These are phyloP conservation scores for Brachypteracias leptosomus DNA, from an alignment of 2,113 vertebrate genomes.

Conservation along the genomic window DNA sequence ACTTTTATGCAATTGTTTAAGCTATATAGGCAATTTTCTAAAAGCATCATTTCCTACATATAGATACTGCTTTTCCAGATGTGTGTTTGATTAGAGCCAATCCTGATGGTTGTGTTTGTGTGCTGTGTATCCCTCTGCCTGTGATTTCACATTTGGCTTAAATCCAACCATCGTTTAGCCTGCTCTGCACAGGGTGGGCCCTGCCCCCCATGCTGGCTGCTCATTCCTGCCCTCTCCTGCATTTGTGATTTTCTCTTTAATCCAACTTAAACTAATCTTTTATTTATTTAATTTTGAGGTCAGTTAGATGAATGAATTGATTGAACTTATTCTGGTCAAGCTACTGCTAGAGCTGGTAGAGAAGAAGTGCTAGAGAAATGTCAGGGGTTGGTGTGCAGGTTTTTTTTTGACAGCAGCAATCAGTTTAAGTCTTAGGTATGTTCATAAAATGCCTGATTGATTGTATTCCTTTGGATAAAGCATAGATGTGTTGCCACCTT, in stretches of 20 bases:
- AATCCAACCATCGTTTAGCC: background rate
- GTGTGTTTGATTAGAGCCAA: background rate
- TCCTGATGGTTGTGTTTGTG: background rate
- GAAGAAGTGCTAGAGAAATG: background rate
- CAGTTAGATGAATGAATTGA: background rate
- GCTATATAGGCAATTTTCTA: background rate
- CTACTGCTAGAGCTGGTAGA: background rate
- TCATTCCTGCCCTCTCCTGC: background rate
- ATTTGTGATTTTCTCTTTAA: conserved; percentile 28
- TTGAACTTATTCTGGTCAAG: background rate
- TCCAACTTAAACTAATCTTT: conserved; percentile 13
- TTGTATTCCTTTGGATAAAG: background rate
- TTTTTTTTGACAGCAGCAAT: background rate
- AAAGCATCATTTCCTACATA: background rate
- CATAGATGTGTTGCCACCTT: background rate
- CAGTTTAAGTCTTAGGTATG: background rate
- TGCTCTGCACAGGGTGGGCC: background rate
- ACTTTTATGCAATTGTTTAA: background rate
- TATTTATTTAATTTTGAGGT: conserved; percentile 29
- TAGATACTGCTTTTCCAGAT: background rate
- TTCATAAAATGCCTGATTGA: background rate
- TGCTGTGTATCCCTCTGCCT: background rate
- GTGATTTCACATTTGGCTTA: background rate
- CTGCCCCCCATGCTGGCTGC: background rate
- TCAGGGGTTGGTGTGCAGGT: background rate